Evolutionary conservation across 2,113 vertebrate genomes (phyloP), one percentile per base, ranked within the genome.

Genomic region (Melanerpes formicivorus): DNA sequence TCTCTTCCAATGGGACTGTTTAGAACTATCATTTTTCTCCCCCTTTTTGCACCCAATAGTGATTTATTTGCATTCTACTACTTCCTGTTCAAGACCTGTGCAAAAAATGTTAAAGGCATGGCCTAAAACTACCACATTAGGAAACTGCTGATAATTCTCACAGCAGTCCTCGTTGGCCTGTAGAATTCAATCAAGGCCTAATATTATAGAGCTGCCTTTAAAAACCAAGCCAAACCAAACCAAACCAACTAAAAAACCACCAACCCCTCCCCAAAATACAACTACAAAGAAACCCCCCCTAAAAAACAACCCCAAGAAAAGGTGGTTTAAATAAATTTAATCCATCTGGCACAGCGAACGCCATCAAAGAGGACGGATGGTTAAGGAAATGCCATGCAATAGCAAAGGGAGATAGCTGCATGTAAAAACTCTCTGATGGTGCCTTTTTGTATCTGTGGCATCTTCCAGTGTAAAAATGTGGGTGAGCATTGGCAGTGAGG

Each of bases 401-500:
- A 84, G 5, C 40, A 90, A 55, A 79, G 10, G 27, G 15, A 59
- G 58, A 44, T 10, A 58, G 5, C 5, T 63, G 2, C 34, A 18
- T 26, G 17, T 77, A 64, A 59, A 62, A 34, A 1, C 10, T 37
- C 14, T 78, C n/a, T 79, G 37, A 37, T 60, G 34, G 9, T 59
- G 37, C 18, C 8, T 63, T 76, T 82, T 59, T 71, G 46, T 30
- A 11, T 46, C 21, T 48, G 14, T 37, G 27, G 10, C 60, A 40
- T 50, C 50, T 82, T 16, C 70, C 46, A 92, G 42, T 80, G 91
- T 86, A 90, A 93, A 95, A 90, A 55, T 48, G 62, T 77, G 60
- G 8, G 60, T 83, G 80, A 94, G 60, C 88, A 77, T 80, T 91
- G 67, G 52, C 40, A 70, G 46, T 42, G 46, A n/a, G 34, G 26